A percentile compares a stretch with the other conserved stretches of the same genome.
Evolutionary conservation across 2,797 vertebrate species (phyloP).

Genomic region (Botia kubotai): DNA sequence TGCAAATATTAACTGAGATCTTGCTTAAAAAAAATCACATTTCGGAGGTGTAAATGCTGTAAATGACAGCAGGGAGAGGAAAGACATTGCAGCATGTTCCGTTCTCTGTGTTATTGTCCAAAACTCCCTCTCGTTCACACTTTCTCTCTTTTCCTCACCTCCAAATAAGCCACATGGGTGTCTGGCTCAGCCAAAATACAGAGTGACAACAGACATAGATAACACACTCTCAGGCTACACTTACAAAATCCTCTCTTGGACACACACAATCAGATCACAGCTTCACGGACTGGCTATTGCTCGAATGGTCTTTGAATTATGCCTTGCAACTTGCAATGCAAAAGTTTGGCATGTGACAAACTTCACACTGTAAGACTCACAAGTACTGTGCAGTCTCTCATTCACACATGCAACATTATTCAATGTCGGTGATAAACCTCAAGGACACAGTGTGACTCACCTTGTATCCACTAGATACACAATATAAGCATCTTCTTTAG

Average conservation of each 20-base stretch:
- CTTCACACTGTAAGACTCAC: not conserved
- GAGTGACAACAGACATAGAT: slow-evolving; percentile 33
- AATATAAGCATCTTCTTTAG: not conserved
- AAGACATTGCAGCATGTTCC: slow-evolving; percentile 37
- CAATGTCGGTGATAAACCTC: not conserved
- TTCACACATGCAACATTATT: not conserved
- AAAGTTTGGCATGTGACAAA: slow-evolving; percentile 10
- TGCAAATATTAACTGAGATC: not conserved
- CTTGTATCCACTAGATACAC: not conserved
- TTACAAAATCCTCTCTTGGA: not conserved
- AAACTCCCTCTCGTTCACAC: slow-evolving; percentile 32
- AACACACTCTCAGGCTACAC: not conserved
- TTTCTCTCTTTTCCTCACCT: slow-evolving; percentile 42
- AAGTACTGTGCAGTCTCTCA: not conserved
- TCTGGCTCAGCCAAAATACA: slow-evolving; percentile 36
- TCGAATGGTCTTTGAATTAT: slow-evolving; percentile 7
- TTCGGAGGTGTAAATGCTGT: slow-evolving; percentile 39
- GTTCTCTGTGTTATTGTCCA: slow-evolving; percentile 38
- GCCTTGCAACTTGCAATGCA: not conserved
- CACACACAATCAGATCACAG: slow-evolving; percentile 3
- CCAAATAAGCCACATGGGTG: slow-evolving; percentile 44
- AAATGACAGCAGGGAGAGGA: slow-evolving; percentile 57
- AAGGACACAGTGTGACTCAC: not conserved
- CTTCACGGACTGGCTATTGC: not conserved
- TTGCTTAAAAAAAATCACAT: not conserved